Evolutionary conservation across 2,113 vertebrate genomes (phyloP), one percentile per base, ranked within the genome.

Genomic region (Myanophis thanlyinensis): DNA sequence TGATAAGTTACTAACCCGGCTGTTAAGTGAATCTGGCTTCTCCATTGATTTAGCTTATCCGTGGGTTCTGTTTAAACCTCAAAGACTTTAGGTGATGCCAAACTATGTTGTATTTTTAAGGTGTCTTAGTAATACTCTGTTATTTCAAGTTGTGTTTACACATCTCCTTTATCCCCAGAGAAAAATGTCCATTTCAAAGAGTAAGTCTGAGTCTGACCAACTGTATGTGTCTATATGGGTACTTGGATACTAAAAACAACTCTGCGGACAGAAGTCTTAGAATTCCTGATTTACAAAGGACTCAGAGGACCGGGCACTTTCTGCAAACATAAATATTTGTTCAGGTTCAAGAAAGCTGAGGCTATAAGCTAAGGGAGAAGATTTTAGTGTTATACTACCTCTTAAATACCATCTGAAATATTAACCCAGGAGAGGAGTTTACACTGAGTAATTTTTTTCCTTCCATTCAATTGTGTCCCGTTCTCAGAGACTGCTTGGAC

Each of bases 291-390:
- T 51, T 67, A 52, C 73, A 91, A 30, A 18, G 40, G 15, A n/a
- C 40, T 35, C 40, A 56, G 44, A 54, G 23, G 27, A 35, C 13
- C 40, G 10, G 56, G 25, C 27, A 10, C 49, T 53, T n/a, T 56
- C 6, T 92, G 47, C 85, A 87, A 67, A 88, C 5, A 87, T 52
- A 40, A 67, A 92, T 88, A 67, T 87, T 92, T 88, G n/a, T 87
- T 85, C 54, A 51, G n/a, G 54, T 51, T 49, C 23, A 49, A 59
- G 46, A n/a, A 92, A n/a, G 53, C 53, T 87, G 49, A 53, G 15
- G 40, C 51, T 44, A 5, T 91, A 27, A 44, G 27, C 90, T 44
- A 85, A 47, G 40, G 27, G 46, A 15, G 84, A 85, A 15, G 49
- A 86, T 86, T 30, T 87, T 91, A 84, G 25, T 27, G 46, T 15